Percentiles rank a stretch among this genome's conserved stretches.
phyloP scores from a whole-genome alignment of 2,888 invertebrate species.

The Unio delphinus region DNA sequence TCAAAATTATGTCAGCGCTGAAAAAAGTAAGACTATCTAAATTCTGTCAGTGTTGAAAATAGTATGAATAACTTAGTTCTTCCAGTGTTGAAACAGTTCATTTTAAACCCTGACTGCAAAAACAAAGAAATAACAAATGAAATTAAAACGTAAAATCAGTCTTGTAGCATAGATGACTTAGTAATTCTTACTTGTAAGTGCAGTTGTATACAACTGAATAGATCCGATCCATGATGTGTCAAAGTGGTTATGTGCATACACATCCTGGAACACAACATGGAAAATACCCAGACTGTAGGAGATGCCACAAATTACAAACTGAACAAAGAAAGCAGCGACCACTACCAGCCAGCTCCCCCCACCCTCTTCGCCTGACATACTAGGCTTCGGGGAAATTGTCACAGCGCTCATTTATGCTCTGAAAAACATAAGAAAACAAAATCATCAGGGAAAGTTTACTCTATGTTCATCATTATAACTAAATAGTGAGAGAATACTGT shows the following conservation, averaged over 20 bases:
- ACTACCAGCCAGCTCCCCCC: constrained; percentile 59
- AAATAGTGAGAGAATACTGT: too few relatives aligned
- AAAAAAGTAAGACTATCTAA: too few relatives aligned
- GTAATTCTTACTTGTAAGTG: constrained; percentile 55
- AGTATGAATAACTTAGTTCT: too few relatives aligned
- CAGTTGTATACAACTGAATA: constrained; percentile 58
- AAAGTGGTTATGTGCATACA: constrained; percentile 58
- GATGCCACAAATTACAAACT: constrained; percentile 66
- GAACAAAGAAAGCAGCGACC: constrained; percentile 61
- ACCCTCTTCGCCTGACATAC: constrained; percentile 12
- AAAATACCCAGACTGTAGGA: constrained; percentile 65
- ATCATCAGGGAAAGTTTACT: not conserved
- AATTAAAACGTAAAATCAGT: too few relatives aligned
- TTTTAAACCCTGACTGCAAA: too few relatives aligned
- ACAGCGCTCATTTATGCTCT: constrained; percentile 10
- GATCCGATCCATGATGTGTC: constrained; percentile 64
- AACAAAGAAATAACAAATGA: too few relatives aligned
- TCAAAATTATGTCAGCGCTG: too few relatives aligned
- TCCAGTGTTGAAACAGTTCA: too few relatives aligned
- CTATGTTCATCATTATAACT: too few relatives aligned
- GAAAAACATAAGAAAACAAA: constrained; percentile 1
- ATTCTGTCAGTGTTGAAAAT: too few relatives aligned
- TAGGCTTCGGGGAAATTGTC: not conserved
- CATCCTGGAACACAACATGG: constrained; percentile 60
- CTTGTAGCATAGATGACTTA: too few relatives aligned